These are phyloP conservation scores for Octopus sinensis DNA, from an alignment of 1,140 invertebrate species.

Conservation along the genomic window DNA sequence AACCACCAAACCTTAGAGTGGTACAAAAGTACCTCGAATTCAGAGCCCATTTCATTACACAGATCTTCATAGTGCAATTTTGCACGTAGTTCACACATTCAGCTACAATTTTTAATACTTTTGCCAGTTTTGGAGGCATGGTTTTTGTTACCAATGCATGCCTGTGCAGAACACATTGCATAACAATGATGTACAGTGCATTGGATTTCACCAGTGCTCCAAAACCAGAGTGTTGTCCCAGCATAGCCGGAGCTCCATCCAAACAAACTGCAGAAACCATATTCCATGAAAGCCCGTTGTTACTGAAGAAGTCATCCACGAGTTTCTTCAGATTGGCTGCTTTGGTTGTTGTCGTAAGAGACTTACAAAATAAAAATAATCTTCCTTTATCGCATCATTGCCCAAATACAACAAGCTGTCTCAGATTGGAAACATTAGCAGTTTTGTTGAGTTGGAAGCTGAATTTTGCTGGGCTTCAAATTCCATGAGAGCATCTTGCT, in stretches of 20 bases:
- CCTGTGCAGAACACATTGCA: neutral
- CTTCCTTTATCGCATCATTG: too few species aligned
- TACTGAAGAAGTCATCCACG: neutral
- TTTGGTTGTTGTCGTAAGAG: neutral
- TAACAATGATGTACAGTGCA: neutral
- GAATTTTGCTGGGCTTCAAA: neutral
- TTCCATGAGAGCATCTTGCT: too few species aligned
- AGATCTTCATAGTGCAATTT: too few species aligned
- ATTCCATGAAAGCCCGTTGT: neutral
- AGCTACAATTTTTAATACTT: neutral
- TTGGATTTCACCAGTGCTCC: neutral
- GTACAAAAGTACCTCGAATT: too few species aligned
- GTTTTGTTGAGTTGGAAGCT: too few species aligned
- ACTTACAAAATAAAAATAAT: neutral
- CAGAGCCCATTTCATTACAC: too few species aligned
- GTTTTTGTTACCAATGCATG: neutral
- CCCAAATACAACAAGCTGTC: too few species aligned
- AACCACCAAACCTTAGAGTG: too few species aligned
- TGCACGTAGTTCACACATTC: neutral
- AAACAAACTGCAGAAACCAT: neutral
- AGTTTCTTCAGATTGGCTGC: neutral
- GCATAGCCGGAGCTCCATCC: neutral
- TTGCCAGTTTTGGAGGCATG: neutral
- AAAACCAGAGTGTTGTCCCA: neutral
- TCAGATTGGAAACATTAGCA: too few species aligned